Conservation (phyloP, 2,113 vertebrate genomes). For the Sinocyclocheilus rhinocerous region DNA sequence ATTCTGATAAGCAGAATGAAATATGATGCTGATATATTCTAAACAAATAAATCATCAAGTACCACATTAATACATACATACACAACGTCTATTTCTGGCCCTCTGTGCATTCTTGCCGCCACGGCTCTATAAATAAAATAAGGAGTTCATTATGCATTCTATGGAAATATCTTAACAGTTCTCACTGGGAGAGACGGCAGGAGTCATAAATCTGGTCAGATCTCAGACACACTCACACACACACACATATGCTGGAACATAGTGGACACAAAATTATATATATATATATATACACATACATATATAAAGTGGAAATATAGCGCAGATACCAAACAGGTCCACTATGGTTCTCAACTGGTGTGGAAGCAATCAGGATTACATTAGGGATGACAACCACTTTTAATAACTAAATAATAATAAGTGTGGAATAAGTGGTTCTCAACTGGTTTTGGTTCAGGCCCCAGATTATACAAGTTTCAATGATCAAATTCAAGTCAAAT, state of each 20-base stretch:
- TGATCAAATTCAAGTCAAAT: too few relatives aligned
- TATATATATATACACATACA: background rate
- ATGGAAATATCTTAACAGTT: slow-evolving; percentile 13
- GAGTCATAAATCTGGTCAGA: slow-evolving; percentile 20
- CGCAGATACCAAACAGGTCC: background rate
- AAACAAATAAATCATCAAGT: slow-evolving; percentile 14
- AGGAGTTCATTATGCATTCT: slow-evolving; percentile 25
- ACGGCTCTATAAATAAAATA: slow-evolving; percentile 21
- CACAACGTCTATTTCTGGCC: background rate
- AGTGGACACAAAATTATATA: background rate
- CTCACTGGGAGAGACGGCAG: background rate
- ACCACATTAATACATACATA: slow-evolving; percentile 1
- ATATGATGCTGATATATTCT: background rate
- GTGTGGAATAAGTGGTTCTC: too few relatives aligned
- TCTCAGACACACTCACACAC: background rate
- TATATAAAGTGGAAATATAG: background rate
- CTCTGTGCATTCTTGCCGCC: slow-evolving; percentile 6
- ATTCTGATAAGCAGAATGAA: background rate
- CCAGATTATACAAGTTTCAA: too few relatives aligned
- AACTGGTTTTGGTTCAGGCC: too few relatives aligned
- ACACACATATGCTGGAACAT: background rate
- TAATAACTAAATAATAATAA: too few relatives aligned
- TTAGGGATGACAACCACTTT: background rate
- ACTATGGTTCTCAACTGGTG: background rate
- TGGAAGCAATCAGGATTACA: background rate